These are phyloP conservation scores for Megaceryle maxima DNA, from an alignment of 2,113 vertebrate genomes.

Conservation along the genomic window DNA sequence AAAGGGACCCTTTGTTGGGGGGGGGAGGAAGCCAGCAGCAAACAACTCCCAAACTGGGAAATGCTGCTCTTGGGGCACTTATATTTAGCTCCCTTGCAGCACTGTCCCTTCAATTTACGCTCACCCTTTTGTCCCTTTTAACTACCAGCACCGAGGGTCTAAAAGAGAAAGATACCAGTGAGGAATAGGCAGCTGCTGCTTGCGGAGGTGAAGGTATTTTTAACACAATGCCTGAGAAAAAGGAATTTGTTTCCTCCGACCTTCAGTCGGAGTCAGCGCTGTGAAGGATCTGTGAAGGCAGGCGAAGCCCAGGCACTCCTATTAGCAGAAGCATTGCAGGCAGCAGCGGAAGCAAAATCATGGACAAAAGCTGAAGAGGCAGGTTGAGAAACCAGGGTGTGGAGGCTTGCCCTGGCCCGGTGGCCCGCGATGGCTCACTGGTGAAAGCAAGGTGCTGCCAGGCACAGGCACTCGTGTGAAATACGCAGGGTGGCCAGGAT, in stretches of 20 bases:
- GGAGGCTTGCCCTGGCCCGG: background rate
- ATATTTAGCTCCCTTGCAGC: constrained; percentile 37
- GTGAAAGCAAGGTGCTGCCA: background rate
- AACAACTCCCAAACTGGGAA: background rate
- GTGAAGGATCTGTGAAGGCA: background rate
- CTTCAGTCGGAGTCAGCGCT: background rate
- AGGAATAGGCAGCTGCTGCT: background rate
- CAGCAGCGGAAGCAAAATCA: background rate
- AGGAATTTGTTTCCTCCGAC: background rate
- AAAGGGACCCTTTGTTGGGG: constrained; percentile 37
- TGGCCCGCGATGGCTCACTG: background rate
- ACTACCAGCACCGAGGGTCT: background rate
- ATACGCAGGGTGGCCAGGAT: background rate
- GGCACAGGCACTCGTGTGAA: background rate
- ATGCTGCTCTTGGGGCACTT: constrained; percentile 5
- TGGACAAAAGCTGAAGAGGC: background rate
- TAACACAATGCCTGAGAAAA: constrained; percentile 24
- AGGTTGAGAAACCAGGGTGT: background rate
- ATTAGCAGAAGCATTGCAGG: background rate
- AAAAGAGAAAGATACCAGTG: background rate
- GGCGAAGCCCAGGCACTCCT: background rate
- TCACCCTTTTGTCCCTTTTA: constrained; percentile 12
- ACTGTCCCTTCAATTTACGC: background rate
- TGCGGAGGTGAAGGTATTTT: background rate
- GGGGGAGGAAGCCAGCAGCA: background rate